Conservation (phyloP, 2,797 vertebrate species). For the Micromesistius poutassou region DNA sequence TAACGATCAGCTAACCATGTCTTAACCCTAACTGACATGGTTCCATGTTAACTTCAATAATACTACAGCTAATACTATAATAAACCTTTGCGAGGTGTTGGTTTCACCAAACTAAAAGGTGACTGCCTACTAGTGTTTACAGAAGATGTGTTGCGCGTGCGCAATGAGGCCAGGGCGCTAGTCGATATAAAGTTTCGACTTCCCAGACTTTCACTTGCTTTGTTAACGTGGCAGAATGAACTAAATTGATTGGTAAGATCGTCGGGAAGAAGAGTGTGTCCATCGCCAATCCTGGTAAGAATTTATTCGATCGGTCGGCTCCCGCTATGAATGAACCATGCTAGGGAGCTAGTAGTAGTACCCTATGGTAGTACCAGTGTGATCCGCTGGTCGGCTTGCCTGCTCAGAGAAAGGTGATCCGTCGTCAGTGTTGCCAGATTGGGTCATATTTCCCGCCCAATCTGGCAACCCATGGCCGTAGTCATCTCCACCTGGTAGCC, state of each 20-base stretch:
- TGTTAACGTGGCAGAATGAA: background rate
- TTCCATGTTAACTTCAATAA: background rate
- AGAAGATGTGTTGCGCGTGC: background rate
- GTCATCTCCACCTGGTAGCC: no score
- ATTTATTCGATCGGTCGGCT: background rate
- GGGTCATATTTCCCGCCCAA: no score
- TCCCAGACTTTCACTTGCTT: background rate
- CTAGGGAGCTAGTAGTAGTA: no score
- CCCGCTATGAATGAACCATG: background rate
- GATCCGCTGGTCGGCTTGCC: background rate
- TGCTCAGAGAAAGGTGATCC: background rate
- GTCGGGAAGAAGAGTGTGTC: slow-evolving; percentile 30
- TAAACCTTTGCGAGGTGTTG: background rate
- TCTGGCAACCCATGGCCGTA: no score
- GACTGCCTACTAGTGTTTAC: background rate
- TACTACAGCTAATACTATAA: background rate
- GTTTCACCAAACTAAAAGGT: background rate
- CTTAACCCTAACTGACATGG: background rate
- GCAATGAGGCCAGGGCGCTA: background rate
- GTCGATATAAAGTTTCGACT: background rate
- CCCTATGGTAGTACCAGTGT: no score
- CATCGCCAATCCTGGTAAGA: slow-evolving; percentile 43
- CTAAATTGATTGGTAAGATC: slow-evolving; percentile 65
- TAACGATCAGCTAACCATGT: background rate
- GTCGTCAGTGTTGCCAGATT: background rate